Evolutionary conservation across 2,888 invertebrate species (phyloP), one percentile per base, ranked within the genome.

Genomic region (Scelioninae gen. 1): DNA sequence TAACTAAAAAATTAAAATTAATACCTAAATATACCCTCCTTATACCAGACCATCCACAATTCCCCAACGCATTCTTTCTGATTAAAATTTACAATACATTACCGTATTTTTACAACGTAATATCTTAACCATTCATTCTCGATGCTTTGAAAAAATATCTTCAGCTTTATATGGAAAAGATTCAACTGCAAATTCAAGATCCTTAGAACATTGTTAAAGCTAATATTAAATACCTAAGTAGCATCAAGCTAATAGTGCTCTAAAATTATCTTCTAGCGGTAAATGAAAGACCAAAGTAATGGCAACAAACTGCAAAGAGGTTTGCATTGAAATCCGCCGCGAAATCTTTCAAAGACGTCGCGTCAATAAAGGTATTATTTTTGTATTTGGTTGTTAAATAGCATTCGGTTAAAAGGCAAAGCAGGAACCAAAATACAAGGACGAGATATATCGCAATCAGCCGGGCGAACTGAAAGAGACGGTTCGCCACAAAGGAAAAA

Each of bases 291-390:
- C 40, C 60, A 10, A n/a, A 45, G 53, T 43, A 82, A 71, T 71
- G 55, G 71, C 60, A 71, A 60, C 58, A 65, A 62, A 58, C 65
- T 66, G 82, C 71, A 63, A 76, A 71, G 47, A 60, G 51, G 65
- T 45, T 58, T 43, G 65, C 53, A 58, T 81, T 76, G 63, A 81
- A 69, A 69, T 56, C 29, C 63, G 31, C 43, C 43, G 47, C 45
- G 45, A 13, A 49, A 71, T 74, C 66, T 56, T 65, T 75, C 58
- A 81, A 81, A 81, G 75, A 65, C 81, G 58, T 81, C 75, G 38
- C 81, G 51, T 68, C 60, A 75, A 76, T 81, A 75, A 81, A 38
- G 45, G 51, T 47, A 75, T 75, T 65, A 65, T 69, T 75, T 69
- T 68, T 66, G 56, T 56, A 69, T 72, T 40, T 16, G 1, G 9